Evolutionary conservation across 2,797 vertebrate genomes (phyloP), one percentile per base, ranked within the genome.

Genomic region (Xenentodon cancila): DNA sequence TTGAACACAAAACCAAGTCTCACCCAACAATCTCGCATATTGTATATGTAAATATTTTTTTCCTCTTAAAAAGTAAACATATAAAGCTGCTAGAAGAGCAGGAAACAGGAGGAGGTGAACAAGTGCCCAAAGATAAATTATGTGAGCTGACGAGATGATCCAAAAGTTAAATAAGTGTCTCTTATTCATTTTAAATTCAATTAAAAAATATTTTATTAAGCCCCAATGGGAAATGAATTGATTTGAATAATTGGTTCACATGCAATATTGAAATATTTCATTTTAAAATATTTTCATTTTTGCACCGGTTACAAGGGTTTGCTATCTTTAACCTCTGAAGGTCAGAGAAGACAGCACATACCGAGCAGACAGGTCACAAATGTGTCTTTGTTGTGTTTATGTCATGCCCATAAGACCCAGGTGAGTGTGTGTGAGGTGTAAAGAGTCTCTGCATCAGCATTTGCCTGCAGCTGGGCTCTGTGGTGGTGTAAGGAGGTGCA

Each of bases 401-500:
- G 17, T 32, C 11, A 19, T 30, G n/a, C 21, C 4, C 46, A 43
- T 49, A 37, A 70, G 70, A 69, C 48, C 30, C 2, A 9, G 34
- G 15, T 50, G n/a, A 25, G 19, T 17, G 49, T 60, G 50, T 84
- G 71, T 43, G 84, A 71, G 78, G 63, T 79, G 59, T 60, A 9
- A 70, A 70, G 32, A 64, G 55, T 15, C 52, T 70, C 73, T 32
- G 59, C 68, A 79, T 82, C 80, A 73, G 73, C 75, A 72, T 44
- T 56, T 53, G 37, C 27, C 44, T 52, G 71, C 84, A 89, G 81
- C 84, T 88, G 80, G 77, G 43, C 46, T 84, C 61, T 64, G 65
- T 89, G 78, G 79, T 73, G 68, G 75, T 81, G 80, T 43, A 53
- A 25, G 5, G 37, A 50, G 42, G 48, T 32, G 18, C 15, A 47